phyloP scores from a whole-genome alignment of 2,888 invertebrate genomes.

The Myathropa florea region DNA sequence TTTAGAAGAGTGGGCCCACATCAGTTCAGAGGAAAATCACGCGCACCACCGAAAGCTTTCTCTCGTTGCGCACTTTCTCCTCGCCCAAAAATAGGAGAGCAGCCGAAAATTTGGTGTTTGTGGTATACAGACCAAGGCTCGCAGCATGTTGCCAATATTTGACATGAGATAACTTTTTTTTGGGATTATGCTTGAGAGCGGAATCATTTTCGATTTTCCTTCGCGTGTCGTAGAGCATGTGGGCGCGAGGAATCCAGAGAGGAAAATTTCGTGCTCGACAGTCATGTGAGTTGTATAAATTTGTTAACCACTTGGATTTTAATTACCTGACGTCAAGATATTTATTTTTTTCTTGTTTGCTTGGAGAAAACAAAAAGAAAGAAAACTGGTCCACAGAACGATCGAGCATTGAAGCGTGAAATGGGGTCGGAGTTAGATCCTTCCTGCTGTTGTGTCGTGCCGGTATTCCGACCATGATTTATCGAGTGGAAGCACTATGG shows the following conservation, averaged over 20 bases:
- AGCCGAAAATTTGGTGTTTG: too few relatives aligned
- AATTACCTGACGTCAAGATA: slow-evolving; percentile 17
- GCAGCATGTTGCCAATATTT: background rate
- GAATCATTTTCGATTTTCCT: background rate
- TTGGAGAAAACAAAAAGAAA: background rate
- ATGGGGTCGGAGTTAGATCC: background rate
- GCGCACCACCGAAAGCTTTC: slow-evolving; percentile 37
- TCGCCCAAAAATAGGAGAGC: background rate
- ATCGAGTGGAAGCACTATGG: background rate
- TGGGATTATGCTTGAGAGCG: slow-evolving; percentile 4
- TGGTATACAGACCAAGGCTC: background rate
- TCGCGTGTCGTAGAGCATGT: background rate
- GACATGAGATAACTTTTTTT: slow-evolving; percentile 13
- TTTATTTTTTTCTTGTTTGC: background rate
- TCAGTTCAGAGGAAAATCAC: slow-evolving; percentile 7
- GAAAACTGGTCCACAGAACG: background rate
- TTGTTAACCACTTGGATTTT: slow-evolving; percentile 11
- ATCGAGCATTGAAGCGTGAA: background rate
- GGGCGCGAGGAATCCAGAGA: background rate
- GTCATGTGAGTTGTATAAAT: slow-evolving; percentile 27
- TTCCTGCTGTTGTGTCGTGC: background rate
- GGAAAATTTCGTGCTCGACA: background rate
- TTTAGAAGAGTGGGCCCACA: background rate
- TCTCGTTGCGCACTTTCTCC: background rate
- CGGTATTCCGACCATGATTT: background rate